Conservation (phyloP, 2,797 vertebrate genomes). For the Enteromius anoplus region DNA sequence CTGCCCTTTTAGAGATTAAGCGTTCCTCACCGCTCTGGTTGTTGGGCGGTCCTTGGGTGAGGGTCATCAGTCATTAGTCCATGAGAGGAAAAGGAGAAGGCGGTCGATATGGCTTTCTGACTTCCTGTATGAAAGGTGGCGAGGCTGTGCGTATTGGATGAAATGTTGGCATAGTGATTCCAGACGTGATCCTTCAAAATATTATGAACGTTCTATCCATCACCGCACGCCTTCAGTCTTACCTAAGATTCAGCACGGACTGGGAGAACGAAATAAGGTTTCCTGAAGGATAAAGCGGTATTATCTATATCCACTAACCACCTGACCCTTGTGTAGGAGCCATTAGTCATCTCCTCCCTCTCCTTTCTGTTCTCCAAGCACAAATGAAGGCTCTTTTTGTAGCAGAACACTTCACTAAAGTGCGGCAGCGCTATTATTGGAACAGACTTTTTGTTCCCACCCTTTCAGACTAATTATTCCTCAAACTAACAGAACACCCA, state of each 20-base stretch:
- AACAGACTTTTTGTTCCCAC: constrained; percentile 35
- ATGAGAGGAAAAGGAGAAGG: constrained; percentile 3
- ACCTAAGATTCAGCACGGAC: not conserved
- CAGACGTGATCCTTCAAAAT: not conserved
- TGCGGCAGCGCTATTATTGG: constrained; percentile 2
- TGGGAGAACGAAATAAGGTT: constrained; percentile 13
- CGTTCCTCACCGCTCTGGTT: constrained; percentile 21
- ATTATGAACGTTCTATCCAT: constrained; percentile 18
- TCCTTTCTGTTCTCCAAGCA: constrained; percentile 21
- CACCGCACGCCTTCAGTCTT: not conserved
- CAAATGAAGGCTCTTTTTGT: constrained; percentile 18
- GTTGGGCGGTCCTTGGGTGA: constrained; percentile 41
- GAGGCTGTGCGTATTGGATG: not conserved
- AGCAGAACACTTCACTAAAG: constrained; percentile 34
- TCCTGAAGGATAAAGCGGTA: constrained; percentile 31
- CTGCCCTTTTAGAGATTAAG: constrained; percentile 11
- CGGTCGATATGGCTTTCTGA: constrained; percentile 24
- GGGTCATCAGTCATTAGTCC: constrained; percentile 46
- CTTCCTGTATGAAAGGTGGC: constrained; percentile 21
- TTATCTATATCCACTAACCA: constrained; percentile 37
- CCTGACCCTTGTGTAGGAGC: constrained; percentile 27
- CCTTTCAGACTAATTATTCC: constrained; percentile 36
- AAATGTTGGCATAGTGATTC: constrained; percentile 19
- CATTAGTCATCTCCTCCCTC: constrained; percentile 30
- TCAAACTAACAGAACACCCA: constrained; percentile 34